Percentiles rank a stretch among this genome's conserved stretches.
phyloP scores from a whole-genome alignment of 92 coral and sea anemone genomes.

The Diadumene lineata region DNA sequence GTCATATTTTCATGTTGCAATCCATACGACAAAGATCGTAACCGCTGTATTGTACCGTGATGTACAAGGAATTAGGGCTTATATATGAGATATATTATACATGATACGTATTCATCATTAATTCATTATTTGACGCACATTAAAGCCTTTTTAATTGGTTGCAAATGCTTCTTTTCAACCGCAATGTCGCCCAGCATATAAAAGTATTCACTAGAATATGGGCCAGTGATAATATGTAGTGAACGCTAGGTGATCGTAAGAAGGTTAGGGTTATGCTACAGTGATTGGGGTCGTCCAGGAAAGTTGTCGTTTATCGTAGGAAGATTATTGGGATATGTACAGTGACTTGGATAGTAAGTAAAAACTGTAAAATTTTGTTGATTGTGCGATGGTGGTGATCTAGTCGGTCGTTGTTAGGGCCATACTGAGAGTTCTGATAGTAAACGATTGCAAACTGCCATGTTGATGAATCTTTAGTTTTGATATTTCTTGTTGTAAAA shows the following conservation, averaged over 20 bases:
- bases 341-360: constrained; percentile 13
- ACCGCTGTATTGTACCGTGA: background rate
- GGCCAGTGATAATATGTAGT: background rate
- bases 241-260: background rate
- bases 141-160: background rate
- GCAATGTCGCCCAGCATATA: background rate
- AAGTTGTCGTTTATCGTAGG: background rate
- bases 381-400: no score
- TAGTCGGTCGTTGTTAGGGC: no score
- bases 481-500: no score
- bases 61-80: background rate
- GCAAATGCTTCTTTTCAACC: background rate
- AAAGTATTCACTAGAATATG: background rate
- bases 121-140: background rate
- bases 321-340: background rate
- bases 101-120: background rate
- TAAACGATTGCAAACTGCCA: no score
- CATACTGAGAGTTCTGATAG: no score
- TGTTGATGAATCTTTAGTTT: no score
- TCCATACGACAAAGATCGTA: no score
- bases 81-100: background rate
- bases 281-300: background rate
- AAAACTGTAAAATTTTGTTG: background rate
- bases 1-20: background rate
- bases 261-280: background rate